Evolutionary conservation across 2,888 invertebrate genomes (phyloP).

Genomic region (Metellina segmentata): DNA sequence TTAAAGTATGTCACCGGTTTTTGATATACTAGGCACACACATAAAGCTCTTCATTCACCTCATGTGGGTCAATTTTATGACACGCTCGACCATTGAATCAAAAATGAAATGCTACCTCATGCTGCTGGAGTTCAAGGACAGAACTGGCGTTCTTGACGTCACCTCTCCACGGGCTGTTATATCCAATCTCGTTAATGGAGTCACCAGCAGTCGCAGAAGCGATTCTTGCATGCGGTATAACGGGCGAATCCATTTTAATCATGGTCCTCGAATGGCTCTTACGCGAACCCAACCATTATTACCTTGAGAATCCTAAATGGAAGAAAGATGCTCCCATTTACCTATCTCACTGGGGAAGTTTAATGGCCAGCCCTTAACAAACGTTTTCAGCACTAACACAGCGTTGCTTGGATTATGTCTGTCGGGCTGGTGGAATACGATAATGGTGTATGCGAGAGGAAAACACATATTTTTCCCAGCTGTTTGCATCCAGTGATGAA

Average conservation of each 20-base stretch:
- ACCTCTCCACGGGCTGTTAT: background rate
- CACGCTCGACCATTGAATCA: background rate
- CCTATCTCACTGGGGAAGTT: background rate
- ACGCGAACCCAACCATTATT: background rate
- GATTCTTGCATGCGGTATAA: background rate
- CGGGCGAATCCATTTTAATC: background rate
- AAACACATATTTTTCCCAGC: no score
- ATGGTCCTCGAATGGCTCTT: background rate
- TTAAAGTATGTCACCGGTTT: no score
- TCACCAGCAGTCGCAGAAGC: background rate
- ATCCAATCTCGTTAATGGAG: background rate
- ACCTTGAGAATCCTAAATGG: background rate
- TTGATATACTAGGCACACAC: no score
- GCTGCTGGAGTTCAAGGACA: background rate
- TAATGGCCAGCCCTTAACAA: background rate
- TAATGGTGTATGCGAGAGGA: background rate
- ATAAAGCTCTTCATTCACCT: no score
- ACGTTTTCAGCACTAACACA: background rate
- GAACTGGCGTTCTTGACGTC: background rate
- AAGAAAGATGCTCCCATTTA: background rate
- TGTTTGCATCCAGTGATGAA: no score
- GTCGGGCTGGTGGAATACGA: background rate
- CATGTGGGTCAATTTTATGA: background rate
- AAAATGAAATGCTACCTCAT: background rate
- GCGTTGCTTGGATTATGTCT: background rate